Evolutionary conservation across 23 tunicate genomes (phyloP).

Genomic region (Phallusia fumigata): DNA sequence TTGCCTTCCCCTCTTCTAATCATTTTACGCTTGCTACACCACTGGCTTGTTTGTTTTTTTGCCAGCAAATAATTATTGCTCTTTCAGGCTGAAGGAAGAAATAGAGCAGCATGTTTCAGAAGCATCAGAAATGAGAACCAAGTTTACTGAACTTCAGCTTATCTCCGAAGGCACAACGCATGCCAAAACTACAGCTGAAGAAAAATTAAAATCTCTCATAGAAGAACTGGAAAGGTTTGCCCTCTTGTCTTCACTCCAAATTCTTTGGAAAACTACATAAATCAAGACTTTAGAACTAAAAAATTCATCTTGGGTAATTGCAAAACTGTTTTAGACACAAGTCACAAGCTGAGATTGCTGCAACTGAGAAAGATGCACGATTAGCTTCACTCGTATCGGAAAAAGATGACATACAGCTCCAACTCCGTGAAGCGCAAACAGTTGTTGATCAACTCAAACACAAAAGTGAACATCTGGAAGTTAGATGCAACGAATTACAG

Average conservation of each 20-base stretch:
- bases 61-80: too few relatives aligned
- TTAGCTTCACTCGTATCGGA: slow-evolving; percentile 15
- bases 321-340: not conserved
- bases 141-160: not conserved
- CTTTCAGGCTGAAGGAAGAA: not conserved
- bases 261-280: too few relatives aligned
- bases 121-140: not conserved
- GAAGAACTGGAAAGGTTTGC: slow-evolving; percentile 14
- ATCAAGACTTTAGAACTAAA: too few relatives aligned
- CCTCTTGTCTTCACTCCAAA: too few relatives aligned
- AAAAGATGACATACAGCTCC: slow-evolving; percentile 24
- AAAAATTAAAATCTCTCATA: not conserved
- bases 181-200: not conserved
- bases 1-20: too few relatives aligned
- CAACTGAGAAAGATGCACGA: slow-evolving; percentile 28
- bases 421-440: slow-evolving; percentile 7
- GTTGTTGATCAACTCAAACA: not conserved
- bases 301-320: not conserved
- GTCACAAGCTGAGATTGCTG: not conserved
- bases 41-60: not conserved
- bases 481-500: slow-evolving; percentile 1
- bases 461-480: slow-evolving; percentile 20
- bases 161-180: not conserved
- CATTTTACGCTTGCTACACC: too few relatives aligned
- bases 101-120: not conserved